phyloP scores from a whole-genome alignment of 2,888 invertebrate species.

The Chaitophorus viminalis region DNA sequence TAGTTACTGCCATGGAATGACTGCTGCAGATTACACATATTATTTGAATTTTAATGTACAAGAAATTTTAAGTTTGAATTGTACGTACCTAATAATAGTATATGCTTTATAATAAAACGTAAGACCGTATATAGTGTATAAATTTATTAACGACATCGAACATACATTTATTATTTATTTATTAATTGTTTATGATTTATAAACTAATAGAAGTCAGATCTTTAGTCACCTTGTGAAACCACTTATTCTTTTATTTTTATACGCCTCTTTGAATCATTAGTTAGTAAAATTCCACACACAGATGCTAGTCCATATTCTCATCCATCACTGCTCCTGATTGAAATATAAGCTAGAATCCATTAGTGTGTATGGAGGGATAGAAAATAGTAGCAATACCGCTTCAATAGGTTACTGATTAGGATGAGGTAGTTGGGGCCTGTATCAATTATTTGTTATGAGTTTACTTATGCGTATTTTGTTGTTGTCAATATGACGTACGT shows the following conservation, averaged over 20 bases:
- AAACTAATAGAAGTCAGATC: conserved; percentile 35
- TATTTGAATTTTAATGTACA: too few species aligned
- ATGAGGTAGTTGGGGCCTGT: conserved; percentile 26
- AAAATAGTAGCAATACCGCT: conserved; percentile 48
- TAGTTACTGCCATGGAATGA: too few species aligned
- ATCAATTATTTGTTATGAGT: conserved; percentile 40
- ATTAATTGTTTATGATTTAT: not conserved
- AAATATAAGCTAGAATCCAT: conserved; percentile 51
- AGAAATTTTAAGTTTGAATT: too few species aligned
- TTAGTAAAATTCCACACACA: conserved; percentile 48
- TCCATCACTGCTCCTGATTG: conserved; percentile 58
- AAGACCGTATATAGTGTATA: too few species aligned
- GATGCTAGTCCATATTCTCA: conserved; percentile 44
- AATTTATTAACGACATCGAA: too few species aligned
- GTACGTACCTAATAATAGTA: too few species aligned
- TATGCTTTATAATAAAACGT: too few species aligned
- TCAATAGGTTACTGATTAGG: conserved; percentile 53
- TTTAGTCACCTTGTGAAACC: conserved; percentile 26
- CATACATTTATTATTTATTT: too few species aligned
- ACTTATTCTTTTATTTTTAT: conserved; percentile 45
- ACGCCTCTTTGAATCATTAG: conserved; percentile 47
- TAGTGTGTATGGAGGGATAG: conserved; percentile 15
- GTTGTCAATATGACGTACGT: conserved; percentile 16
- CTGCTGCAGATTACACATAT: too few species aligned
- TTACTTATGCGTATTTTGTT: conserved; percentile 25